phyloP scores from a whole-genome alignment of 2,888 invertebrate species.

The Lacanobia oleracea region DNA sequence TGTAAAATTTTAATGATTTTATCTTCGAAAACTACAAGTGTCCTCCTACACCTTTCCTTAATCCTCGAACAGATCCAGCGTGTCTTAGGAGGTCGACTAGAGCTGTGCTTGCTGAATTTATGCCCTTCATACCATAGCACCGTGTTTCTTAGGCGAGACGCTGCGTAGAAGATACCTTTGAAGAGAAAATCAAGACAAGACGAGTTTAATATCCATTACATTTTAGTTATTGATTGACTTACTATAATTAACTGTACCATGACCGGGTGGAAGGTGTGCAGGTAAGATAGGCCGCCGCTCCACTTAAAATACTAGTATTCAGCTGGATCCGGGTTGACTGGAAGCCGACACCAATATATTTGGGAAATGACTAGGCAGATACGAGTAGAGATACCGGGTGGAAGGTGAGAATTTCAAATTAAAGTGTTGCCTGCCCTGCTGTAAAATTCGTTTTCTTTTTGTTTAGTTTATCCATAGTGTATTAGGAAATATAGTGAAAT shows the following conservation, averaged over 20 bases:
- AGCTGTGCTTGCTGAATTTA: slow-evolving; percentile 65
- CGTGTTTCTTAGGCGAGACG: slow-evolving; percentile 31
- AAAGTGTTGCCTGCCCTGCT: too few species aligned
- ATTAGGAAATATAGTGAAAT: too few species aligned
- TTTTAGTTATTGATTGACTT: neutral
- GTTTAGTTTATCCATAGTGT: too few species aligned
- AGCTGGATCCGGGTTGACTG: too few species aligned
- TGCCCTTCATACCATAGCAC: slow-evolving; percentile 36
- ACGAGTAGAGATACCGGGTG: too few species aligned
- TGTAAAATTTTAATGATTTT: slow-evolving; percentile 25
- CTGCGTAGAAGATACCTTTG: slow-evolving; percentile 57
- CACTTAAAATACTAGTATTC: too few species aligned
- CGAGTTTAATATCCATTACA: neutral
- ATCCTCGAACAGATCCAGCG: slow-evolving; percentile 68
- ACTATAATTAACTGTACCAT: neutral
- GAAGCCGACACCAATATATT: too few species aligned
- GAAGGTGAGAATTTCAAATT: too few species aligned
- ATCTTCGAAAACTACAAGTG: slow-evolving; percentile 62
- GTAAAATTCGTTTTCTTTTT: too few species aligned
- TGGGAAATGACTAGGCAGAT: too few species aligned
- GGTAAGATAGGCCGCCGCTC: too few species aligned
- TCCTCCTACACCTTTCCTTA: slow-evolving; percentile 62
- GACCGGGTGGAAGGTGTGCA: too few species aligned
- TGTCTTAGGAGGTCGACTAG: slow-evolving; percentile 63
- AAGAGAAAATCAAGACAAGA: neutral